Evolutionary conservation across 2,888 invertebrate species (phyloP).

Genomic region (Ophraella communa): DNA sequence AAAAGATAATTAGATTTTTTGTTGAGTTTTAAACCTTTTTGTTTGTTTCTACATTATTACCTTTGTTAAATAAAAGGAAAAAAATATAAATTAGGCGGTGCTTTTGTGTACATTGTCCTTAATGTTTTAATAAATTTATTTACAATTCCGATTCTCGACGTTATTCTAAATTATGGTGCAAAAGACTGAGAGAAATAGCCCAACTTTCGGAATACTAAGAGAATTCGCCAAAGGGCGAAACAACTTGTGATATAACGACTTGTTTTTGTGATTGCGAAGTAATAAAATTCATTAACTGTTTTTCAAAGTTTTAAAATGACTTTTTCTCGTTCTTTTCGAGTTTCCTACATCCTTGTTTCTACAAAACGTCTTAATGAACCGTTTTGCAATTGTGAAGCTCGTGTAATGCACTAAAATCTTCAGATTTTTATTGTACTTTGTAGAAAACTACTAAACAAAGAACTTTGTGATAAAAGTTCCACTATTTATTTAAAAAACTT

Average conservation of each 20-base stretch:
- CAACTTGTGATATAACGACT: not conserved
- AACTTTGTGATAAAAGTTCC: too few species aligned
- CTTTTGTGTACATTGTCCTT: not conserved
- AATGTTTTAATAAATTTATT: not conserved
- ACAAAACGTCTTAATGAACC: not conserved
- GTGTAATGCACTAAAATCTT: too few species aligned
- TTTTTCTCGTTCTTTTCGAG: not conserved
- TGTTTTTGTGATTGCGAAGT: not conserved
- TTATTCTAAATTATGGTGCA: not conserved
- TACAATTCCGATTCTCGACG: not conserved
- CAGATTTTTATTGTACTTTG: too few species aligned
- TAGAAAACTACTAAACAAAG: too few species aligned
- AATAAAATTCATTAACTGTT: conserved; percentile 1
- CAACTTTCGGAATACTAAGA: conserved; percentile 1
- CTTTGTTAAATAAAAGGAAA: not conserved
- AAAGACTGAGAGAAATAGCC: not conserved
- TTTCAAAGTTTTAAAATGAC: not conserved
- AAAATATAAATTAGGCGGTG: not conserved
- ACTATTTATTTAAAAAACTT: too few species aligned
- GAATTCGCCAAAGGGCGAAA: not conserved
- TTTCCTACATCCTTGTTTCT: not conserved
- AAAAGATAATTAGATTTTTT: too few species aligned
- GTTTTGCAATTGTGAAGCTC: not conserved
- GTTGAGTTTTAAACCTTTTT: too few species aligned
- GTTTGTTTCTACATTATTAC: too few species aligned